Evolutionary conservation across 2,888 invertebrate genomes (phyloP), one percentile per base, ranked within the genome.

Genomic region (Heliconius ismenius): DNA sequence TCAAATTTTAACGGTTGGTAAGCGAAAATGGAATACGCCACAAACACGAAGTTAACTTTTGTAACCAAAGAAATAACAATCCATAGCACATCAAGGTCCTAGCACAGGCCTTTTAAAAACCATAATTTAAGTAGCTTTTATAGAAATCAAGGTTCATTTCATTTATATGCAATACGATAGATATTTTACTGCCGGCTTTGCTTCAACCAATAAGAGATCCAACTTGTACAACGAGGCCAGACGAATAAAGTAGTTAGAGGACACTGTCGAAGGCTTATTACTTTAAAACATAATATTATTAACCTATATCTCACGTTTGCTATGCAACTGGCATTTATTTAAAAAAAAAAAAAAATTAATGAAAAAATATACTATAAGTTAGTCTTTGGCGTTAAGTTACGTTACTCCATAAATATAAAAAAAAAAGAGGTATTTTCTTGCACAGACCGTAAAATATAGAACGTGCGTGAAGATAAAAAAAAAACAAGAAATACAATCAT

Each of bases 181-280:
- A 75, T 43, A 82, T 68, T 86, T 87, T 86, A 87, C 79, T 81
- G 80, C 74, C 70, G 79, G 81, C 83, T 83, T 82, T 79, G 79
- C 79, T 81, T 81, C 84, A 84, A 82, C 79, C 79, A 82, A 81
- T 79, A 81, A 78, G 82, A 85, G 81, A 76, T 74, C 81, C 79
- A 82, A 81, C 81, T 75, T 78, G 81, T 78, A 81, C 81, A 76
- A 78, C 70, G 49, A 74, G 81, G 79, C 63, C 63, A 69, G 67
- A 73, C 75, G 63, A 54, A 76, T 63, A 78, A 83, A 82, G 80
- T 82, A 78, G 76, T 77, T 73, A 32, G 58, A 67, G 76, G 75
- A 24, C 60, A 58, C 54, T 60, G n/a, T n/a, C 26, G 64, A 39
- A 58, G 43, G 65, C 24, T 24, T 49, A 49, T 11, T 67, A n/a